A percentile compares a stretch with the other conserved stretches of the same genome.
phyloP scores from a whole-genome alignment of 2,113 vertebrate genomes.

The Protobothrops mucrosquamatus region DNA sequence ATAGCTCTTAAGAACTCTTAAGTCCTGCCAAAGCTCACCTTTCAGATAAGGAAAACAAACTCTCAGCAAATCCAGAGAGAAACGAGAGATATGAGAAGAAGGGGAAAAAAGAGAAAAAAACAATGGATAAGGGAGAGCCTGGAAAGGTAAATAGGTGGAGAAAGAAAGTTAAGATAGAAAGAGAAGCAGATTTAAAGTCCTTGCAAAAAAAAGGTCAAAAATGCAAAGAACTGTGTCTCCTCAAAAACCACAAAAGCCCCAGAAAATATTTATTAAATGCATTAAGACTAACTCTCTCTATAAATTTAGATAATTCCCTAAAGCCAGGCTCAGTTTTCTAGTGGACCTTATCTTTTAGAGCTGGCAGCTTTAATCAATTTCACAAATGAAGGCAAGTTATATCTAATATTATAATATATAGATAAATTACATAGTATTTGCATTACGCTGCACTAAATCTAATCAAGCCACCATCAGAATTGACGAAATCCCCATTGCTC shows the following conservation, averaged over 20 bases:
- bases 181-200: not conserved
- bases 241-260: not conserved
- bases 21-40: not conserved
- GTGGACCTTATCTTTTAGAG: not conserved
- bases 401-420: not conserved
- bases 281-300: not conserved
- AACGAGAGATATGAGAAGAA: not conserved
- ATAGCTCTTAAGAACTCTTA: not conserved
- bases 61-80: not conserved
- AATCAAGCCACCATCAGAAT: not conserved
- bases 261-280: not conserved
- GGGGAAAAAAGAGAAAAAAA: accelerated
- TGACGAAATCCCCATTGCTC: not conserved
- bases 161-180: not conserved
- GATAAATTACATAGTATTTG: not conserved
- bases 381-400: not conserved
- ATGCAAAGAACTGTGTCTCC: not conserved
- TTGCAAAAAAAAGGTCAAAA: not conserved
- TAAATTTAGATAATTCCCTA: not conserved
- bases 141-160: not conserved
- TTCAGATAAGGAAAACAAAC: not conserved
- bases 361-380: not conserved
- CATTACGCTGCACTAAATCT: not conserved
- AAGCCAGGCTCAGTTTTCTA: not conserved
- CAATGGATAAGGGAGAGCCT: not conserved